A percentile compares a stretch with the other conserved stretches of the same genome.
Conservation (phyloP, 1,140 invertebrate species). For the Drosophila repletoides region DNA sequence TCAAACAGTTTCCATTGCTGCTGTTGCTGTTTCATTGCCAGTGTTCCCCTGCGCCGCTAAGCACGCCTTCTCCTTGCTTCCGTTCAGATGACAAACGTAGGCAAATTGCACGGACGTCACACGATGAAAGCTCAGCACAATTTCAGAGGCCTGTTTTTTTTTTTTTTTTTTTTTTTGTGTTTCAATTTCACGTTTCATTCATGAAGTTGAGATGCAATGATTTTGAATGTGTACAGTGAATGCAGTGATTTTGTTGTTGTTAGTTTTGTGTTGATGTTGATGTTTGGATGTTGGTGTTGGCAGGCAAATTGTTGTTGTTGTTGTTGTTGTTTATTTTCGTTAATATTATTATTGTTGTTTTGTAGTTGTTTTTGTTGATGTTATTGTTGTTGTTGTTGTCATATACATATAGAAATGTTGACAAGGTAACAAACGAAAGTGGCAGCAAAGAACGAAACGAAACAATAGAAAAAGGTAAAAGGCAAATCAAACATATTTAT, state of each 20-base stretch:
- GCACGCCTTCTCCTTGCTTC: conserved; percentile 20
- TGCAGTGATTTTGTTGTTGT: conserved; percentile 1
- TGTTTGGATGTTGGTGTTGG: conserved; percentile 12
- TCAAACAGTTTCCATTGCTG: conserved; percentile 3
- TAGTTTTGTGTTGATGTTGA: neutral
- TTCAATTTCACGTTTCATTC: conserved; percentile 35
- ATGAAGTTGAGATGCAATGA: conserved; percentile 25
- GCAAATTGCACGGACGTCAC: conserved; percentile 83
- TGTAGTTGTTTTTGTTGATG: conserved; percentile 7
- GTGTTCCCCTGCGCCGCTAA: conserved; percentile 3
- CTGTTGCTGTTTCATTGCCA: conserved; percentile 22
- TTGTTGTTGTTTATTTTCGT: conserved; percentile 42
- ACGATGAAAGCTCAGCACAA: conserved; percentile 83
- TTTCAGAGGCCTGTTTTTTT: conserved; percentile 80
- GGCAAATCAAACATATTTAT: conserved; percentile 58
- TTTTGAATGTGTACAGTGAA: conserved; percentile 10
- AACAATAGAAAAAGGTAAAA: conserved; percentile 51
- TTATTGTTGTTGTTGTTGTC: conserved; percentile 45
- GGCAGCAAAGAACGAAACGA: conserved; percentile 58
- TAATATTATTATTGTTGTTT: conserved; percentile 36
- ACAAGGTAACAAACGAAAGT: conserved; percentile 72
- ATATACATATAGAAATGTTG: conserved; percentile 51
- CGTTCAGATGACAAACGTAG: conserved; percentile 66
- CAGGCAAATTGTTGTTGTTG: conserved; percentile 11
- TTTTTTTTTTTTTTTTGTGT: conserved; percentile 5